Evolutionary conservation across 2,113 vertebrate species (phyloP).

Genomic region (Tetrax tetrax): DNA sequence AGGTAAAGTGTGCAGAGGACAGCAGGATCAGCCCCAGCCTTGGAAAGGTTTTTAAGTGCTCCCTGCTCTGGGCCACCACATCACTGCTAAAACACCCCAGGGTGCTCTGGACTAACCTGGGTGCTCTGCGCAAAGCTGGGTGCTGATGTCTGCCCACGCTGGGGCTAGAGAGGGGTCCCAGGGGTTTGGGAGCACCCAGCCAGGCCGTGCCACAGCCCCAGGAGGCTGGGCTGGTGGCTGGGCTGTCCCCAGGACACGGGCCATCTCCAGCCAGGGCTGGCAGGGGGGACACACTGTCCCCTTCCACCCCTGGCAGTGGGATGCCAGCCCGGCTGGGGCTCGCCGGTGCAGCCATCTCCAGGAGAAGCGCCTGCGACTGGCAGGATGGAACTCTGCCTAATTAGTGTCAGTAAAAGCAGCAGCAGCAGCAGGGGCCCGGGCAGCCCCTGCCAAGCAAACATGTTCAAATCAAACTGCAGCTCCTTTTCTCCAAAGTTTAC

Average conservation of each 20-base stretch:
- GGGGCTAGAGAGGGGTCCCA: not conserved
- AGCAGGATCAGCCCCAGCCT: not conserved
- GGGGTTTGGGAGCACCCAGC: not conserved
- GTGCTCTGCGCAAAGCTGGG: not conserved
- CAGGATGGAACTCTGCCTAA: slow-evolving; percentile 42
- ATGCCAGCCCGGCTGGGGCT: not conserved
- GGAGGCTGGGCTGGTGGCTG: not conserved
- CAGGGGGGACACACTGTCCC: fast-evolving
- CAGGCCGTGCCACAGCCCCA: not conserved
- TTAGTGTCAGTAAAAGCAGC: slow-evolving; percentile 10
- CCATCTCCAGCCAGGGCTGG: not conserved
- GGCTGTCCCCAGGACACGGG: not conserved
- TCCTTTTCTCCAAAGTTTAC: slow-evolving; percentile 48
- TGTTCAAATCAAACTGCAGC: slow-evolving; percentile 31
- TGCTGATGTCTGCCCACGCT: not conserved
- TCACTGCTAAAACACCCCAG: not conserved
- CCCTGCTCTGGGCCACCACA: not conserved
- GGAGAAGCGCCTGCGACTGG: not conserved
- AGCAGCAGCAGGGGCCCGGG: slow-evolving; percentile 28
- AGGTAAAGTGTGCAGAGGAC: not conserved
- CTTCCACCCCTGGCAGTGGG: not conserved
- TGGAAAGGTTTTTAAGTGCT: not conserved
- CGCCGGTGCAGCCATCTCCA: not conserved
- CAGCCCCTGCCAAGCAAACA: slow-evolving; percentile 46
- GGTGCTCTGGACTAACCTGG: not conserved